Base-by-base conservation (phyloP, 2,797 vertebrate species). In the Erethizon dorsatum region DNA sequence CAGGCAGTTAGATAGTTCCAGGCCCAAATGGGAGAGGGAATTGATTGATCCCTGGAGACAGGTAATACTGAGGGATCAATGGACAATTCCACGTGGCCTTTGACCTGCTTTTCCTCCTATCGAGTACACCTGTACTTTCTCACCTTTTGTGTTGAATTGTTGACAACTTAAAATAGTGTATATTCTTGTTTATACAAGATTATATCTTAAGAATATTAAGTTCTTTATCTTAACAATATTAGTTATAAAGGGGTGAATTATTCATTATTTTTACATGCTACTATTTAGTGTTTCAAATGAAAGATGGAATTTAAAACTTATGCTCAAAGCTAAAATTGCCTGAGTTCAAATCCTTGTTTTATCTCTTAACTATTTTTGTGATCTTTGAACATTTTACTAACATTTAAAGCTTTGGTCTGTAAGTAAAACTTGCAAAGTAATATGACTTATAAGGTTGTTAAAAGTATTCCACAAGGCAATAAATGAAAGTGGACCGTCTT, bases 401-500 rank as follows among this genome's bases (percentile, higher is more conserved):
- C 2, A 75, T 77, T 67, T 37, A 28, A 87, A 71, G 5, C 33
- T 90, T 94, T 28, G 14, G 1, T 59, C 26, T 71, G 41, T 57
- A 88, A 17, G 18, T 47, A 83, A 92, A 90, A 63, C 28, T 71
- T n/a, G 83, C 11, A 56, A 88, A 95, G 73, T 52, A 83, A 78
- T 59, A 73, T 61, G 31, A 9, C 5, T 95, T 92, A 24, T 57
- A 67, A 28, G 41, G 31, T 67, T 83, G 12, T 41, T 83, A 90
- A 63, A 75, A 94, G 24, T 83, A 45, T 14, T 87, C 18, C 56
- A 31, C 41, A 20, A 80, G 15, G 9, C 57, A 90, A n/a, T 69
- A 65, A 90, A 73, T 92, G 14, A 50, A 73, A 63, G 2, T 41
- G 24, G 6, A 69, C 31, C 22, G 8, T 56, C 17, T 63, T 63